Conservation (phyloP, 2,113 vertebrate species). For the Salvator merianae region DNA sequence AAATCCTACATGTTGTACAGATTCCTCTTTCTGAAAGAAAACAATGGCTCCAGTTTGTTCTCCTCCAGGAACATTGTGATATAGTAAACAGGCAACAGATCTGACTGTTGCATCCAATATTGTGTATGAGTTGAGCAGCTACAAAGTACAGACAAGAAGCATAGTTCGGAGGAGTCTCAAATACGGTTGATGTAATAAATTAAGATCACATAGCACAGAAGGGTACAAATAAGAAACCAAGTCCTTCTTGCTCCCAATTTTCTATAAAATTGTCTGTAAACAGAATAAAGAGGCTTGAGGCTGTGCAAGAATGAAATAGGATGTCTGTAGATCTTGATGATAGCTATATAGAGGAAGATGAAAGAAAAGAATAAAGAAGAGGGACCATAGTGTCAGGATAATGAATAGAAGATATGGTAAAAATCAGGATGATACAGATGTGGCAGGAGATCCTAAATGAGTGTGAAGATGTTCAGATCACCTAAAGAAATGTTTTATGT, state of each 20-base stretch:
- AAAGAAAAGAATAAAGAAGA: background rate
- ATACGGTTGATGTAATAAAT: conserved; percentile 6
- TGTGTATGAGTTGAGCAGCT: background rate
- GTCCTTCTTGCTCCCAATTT: background rate
- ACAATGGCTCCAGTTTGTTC: background rate
- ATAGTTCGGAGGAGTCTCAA: background rate
- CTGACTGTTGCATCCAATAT: background rate
- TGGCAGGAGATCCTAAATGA: background rate
- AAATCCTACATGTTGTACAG: background rate
- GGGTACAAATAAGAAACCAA: background rate
- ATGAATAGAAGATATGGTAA: background rate
- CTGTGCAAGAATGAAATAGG: background rate
- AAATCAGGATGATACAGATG: background rate
- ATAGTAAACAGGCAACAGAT: background rate
- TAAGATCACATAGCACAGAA: conserved; percentile 25
- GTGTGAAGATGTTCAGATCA: background rate
- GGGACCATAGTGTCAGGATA: background rate
- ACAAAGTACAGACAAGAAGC: background rate
- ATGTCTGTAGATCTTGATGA: background rate
- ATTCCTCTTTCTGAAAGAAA: background rate
- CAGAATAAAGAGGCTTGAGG: background rate
- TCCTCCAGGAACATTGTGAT: background rate
- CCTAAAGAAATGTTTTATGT: background rate
- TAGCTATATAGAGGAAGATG: background rate
- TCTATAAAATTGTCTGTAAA: background rate